A percentile compares a stretch with the other conserved stretches of the same genome.
Evolutionary conservation across 1,140 invertebrate genomes (phyloP).

Genomic region (Diorhabda elongata): DNA sequence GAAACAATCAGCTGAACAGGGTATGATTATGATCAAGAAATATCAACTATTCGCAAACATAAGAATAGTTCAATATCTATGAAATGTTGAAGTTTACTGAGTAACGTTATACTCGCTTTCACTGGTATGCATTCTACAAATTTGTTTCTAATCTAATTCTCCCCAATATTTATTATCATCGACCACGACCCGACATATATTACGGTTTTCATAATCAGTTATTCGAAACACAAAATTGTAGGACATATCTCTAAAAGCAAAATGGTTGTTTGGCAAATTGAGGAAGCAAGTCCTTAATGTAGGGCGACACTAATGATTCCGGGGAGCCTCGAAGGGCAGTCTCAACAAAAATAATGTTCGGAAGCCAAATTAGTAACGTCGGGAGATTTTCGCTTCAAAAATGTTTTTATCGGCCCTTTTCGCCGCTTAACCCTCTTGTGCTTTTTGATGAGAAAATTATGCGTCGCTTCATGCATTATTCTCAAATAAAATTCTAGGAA

Average conservation of each 20-base stretch:
- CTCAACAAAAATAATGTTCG: slow-evolving; percentile 2
- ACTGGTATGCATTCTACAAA: too few relatives aligned
- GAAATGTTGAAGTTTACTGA: too few relatives aligned
- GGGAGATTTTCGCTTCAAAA: slow-evolving; percentile 2
- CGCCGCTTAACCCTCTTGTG: slow-evolving; percentile 1
- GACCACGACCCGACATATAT: too few relatives aligned
- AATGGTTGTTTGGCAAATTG: slow-evolving; percentile 2
- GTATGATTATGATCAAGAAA: too few relatives aligned
- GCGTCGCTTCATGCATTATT: slow-evolving; percentile 1
- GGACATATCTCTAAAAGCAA: neutral
- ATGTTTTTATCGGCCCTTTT: neutral
- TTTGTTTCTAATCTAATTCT: too few relatives aligned
- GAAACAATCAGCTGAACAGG: too few relatives aligned
- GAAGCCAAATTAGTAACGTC: neutral
- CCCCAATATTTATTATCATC: too few relatives aligned
- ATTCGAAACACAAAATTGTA: neutral
- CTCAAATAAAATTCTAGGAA: slow-evolving; percentile 1
- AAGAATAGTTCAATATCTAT: too few relatives aligned
- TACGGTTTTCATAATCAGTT: neutral
- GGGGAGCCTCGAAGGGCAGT: neutral
- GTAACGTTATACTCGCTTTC: too few relatives aligned
- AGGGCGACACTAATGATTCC: neutral
- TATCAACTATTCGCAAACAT: too few relatives aligned
- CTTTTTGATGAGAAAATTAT: slow-evolving; percentile 3
- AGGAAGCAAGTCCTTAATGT: slow-evolving; percentile 2